phyloP scores from a whole-genome alignment of 2,888 invertebrate genomes.

The Harpalus rufipes region DNA sequence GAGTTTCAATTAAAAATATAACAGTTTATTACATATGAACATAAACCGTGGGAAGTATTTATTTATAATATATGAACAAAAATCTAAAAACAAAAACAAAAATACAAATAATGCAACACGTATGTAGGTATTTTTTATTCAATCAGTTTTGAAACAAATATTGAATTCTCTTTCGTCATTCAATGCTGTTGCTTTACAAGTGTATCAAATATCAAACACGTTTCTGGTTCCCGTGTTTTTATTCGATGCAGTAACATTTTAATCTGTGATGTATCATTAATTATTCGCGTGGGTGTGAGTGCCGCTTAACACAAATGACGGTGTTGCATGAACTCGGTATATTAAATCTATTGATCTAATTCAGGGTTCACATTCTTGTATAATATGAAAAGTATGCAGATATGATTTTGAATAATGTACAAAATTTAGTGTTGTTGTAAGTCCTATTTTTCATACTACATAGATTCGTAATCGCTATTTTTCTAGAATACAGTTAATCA shows the following conservation, averaged over 20 bases:
- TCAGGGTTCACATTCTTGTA: slow-evolving; percentile 8
- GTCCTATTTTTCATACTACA: too few relatives aligned
- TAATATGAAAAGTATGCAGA: slow-evolving; percentile 25
- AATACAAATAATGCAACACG: too few relatives aligned
- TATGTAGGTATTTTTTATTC: too few relatives aligned
- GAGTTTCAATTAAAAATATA: too few relatives aligned
- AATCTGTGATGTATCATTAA: slow-evolving; percentile 30
- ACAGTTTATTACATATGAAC: too few relatives aligned
- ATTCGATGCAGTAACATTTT: slow-evolving; percentile 18
- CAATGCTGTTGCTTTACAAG: neutral
- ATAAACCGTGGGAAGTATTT: neutral
- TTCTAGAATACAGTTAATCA: too few relatives aligned
- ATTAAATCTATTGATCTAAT: slow-evolving; percentile 15
- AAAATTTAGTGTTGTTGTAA: neutral
- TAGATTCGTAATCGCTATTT: too few relatives aligned
- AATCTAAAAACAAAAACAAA: too few relatives aligned
- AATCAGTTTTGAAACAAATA: too few relatives aligned
- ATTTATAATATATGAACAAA: too few relatives aligned
- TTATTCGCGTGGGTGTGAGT: slow-evolving; percentile 10
- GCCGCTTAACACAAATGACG: slow-evolving; percentile 12
- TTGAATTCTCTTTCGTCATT: too few relatives aligned
- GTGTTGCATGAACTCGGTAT: slow-evolving; percentile 21
- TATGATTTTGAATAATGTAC: slow-evolving; percentile 13
- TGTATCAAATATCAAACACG: neutral
- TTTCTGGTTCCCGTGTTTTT: neutral